A percentile compares a stretch with the other conserved stretches of the same genome.
Evolutionary conservation across 2,888 invertebrate genomes (phyloP).

Genomic region (Cremastobaeus sp.): DNA sequence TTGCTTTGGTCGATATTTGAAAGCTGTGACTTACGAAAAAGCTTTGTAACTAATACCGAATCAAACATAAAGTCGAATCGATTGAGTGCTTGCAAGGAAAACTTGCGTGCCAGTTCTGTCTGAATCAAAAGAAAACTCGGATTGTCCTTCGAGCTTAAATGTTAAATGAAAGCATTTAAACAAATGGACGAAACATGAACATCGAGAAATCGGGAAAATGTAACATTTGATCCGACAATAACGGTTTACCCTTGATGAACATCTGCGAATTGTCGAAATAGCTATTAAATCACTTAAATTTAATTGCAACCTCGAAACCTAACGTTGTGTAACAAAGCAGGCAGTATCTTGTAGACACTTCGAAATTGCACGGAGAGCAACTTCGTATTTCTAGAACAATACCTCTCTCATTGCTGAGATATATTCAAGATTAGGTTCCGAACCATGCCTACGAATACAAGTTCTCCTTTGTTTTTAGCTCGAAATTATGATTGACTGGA

Average conservation of each 20-base stretch:
- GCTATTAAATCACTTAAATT: conserved; percentile 50
- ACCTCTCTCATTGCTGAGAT: conserved; percentile 32
- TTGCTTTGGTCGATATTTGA: conserved; percentile 36
- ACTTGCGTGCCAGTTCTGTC: conserved; percentile 4
- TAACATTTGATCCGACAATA: conserved; percentile 22
- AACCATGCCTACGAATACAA: conserved; percentile 18
- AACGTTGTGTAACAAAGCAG: conserved; percentile 47
- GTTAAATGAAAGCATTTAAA: neutral
- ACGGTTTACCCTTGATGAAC: conserved; percentile 38
- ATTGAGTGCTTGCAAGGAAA: conserved; percentile 22
- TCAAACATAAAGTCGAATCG: conserved; percentile 46
- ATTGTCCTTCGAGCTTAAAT: conserved; percentile 17
- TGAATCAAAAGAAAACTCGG: conserved; percentile 26
- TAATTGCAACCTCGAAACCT: conserved; percentile 45
- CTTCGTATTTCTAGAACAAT: conserved; percentile 47
- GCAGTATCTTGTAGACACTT: conserved; percentile 45
- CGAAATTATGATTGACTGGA: too few species aligned
- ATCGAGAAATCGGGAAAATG: neutral
- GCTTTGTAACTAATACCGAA: conserved; percentile 39
- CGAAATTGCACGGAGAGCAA: conserved; percentile 39
- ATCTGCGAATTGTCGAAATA: conserved; percentile 51
- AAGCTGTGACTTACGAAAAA: conserved; percentile 42
- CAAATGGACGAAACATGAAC: neutral
- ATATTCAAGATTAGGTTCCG: conserved; percentile 26
- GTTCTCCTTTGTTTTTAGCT: conserved; percentile 6